Conservation (phyloP, 2,113 vertebrate genomes). For the Procapra przewalskii region DNA sequence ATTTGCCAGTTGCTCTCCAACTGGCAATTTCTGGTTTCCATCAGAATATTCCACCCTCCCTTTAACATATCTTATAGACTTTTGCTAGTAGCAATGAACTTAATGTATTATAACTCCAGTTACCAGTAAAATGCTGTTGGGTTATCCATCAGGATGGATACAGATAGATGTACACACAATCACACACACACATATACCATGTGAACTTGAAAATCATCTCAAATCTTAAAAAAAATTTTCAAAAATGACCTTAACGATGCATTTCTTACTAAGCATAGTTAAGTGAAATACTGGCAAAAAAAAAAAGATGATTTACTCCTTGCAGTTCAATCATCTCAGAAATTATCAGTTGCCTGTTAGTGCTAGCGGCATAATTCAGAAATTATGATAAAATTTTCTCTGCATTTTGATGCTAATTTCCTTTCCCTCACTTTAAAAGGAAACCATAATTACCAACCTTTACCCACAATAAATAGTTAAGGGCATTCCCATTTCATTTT, state of each 20-base stretch:
- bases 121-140: neutral
- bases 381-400: neutral
- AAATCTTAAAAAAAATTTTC: neutral
- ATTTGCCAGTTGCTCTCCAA: neutral
- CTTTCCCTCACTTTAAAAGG: constrained; percentile 21
- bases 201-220: neutral
- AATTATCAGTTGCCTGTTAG: neutral
- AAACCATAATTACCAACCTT: constrained; percentile 29
- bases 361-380: neutral
- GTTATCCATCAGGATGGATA: neutral
- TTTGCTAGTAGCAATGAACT: neutral
- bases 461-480: neutral
- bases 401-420: constrained; percentile 24
- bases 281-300: neutral
- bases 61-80: neutral
- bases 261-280: neutral
- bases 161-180: neutral
- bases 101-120: neutral
- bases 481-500: neutral
- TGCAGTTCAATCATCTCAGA: neutral
- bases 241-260: neutral
- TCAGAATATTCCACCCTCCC: neutral
- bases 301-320: neutral
- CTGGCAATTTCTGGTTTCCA: neutral
- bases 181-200: neutral